Conservation (phyloP, 2,888 invertebrate species). For the Tinea trinotella region DNA sequence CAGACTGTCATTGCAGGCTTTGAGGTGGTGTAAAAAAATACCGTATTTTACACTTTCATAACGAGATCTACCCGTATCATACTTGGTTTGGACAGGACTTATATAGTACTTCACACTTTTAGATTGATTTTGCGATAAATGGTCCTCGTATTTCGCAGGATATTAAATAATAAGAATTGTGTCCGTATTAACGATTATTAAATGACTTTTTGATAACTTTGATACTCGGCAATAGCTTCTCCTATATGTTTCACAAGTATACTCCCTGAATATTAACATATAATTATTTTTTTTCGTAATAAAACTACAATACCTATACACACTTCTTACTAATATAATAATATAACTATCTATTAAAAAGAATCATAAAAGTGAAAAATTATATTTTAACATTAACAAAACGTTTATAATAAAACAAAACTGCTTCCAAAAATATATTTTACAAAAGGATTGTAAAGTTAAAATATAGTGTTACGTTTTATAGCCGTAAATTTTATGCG, state of each 20-base stretch:
- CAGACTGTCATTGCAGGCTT: slow-evolving; percentile 2
- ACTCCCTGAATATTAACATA: no score
- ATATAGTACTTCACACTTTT: not conserved
- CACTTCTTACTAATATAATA: not conserved
- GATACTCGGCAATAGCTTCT: no score
- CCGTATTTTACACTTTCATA: slow-evolving; percentile 6
- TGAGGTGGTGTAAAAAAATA: not conserved
- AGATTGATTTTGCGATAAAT: not conserved
- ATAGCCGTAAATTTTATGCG: not conserved
- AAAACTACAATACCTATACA: no score
- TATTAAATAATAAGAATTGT: no score
- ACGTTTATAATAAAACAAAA: not conserved
- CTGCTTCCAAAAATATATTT: not conserved
- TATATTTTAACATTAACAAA: not conserved
- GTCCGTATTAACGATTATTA: no score
- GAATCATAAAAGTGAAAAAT: not conserved
- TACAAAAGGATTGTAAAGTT: not conserved
- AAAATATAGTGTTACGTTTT: slow-evolving; percentile 5
- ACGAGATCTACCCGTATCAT: not conserved
- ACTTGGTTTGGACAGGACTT: not conserved
- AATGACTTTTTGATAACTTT: no score
- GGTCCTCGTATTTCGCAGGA: no score
- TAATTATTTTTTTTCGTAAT: no score
- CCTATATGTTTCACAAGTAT: no score
- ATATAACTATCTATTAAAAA: no score